Conservation (phyloP, 2,888 invertebrate genomes). For the Thymelicus acteon region DNA sequence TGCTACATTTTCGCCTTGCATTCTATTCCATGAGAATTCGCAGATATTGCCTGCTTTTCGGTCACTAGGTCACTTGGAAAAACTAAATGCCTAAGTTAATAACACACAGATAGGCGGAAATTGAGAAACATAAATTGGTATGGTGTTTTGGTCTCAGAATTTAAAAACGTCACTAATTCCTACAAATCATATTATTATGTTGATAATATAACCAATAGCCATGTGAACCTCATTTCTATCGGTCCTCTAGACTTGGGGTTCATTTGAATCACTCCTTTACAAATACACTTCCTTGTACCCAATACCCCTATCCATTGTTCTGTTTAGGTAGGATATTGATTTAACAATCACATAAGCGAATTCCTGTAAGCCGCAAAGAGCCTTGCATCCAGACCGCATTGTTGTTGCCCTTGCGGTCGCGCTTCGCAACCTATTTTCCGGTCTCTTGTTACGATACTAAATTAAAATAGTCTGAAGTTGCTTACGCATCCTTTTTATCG, state of each 20-base stretch:
- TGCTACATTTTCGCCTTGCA: constrained; percentile 81
- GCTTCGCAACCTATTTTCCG: constrained; percentile 34
- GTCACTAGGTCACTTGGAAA: constrained; percentile 67
- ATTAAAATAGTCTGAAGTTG: constrained; percentile 1
- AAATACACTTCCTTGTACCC: too few relatives aligned
- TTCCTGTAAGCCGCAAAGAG: constrained; percentile 33
- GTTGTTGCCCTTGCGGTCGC: constrained; percentile 36
- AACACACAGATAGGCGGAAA: constrained; percentile 38
- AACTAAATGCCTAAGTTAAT: constrained; percentile 38
- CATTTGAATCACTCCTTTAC: too few relatives aligned
- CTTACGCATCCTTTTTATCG: constrained; percentile 10
- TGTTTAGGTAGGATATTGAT: constrained; percentile 5
- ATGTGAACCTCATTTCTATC: too few relatives aligned
- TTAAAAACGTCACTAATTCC: too few relatives aligned
- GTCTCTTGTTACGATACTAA: constrained; percentile 23
- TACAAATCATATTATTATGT: too few relatives aligned
- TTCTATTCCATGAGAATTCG: constrained; percentile 79
- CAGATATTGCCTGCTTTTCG: constrained; percentile 72
- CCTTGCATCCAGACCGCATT: constrained; percentile 40
- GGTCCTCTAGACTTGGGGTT: too few relatives aligned
- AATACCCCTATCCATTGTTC: not conserved
- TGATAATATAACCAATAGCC: too few relatives aligned
- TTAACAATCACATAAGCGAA: constrained; percentile 30
- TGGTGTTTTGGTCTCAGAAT: too few relatives aligned
- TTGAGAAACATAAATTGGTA: not conserved